phyloP scores from a whole-genome alignment of 2,888 invertebrate genomes.

The Diploptera punctata region DNA sequence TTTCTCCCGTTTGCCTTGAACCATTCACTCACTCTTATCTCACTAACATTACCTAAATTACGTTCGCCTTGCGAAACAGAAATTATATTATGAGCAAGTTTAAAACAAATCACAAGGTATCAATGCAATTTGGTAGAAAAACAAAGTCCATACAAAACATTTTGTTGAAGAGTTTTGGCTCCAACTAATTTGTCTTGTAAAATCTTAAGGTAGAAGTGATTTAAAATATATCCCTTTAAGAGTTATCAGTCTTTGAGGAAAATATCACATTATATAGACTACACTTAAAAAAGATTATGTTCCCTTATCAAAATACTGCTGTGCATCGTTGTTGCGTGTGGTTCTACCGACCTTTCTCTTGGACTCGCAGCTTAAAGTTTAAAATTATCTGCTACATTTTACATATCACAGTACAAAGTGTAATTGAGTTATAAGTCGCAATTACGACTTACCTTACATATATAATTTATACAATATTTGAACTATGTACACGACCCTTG shows the following conservation, averaged over 20 bases:
- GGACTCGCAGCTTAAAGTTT: constrained; percentile 44
- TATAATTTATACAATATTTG: constrained; percentile 47
- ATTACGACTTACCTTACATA: constrained; percentile 33
- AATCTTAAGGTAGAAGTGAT: constrained; percentile 44
- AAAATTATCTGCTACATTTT: constrained; percentile 52
- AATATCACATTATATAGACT: constrained; percentile 56
- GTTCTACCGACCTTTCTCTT: constrained; percentile 45
- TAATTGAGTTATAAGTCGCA: constrained; percentile 40
- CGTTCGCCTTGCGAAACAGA: constrained; percentile 35
- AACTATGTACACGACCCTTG: constrained; percentile 48
- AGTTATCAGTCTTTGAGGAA: constrained; percentile 60
- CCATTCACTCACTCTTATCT: constrained; percentile 42
- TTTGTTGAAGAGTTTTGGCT: constrained; percentile 36
- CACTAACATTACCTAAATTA: constrained; percentile 36
- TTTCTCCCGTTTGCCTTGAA: constrained; percentile 42
- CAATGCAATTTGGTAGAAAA: constrained; percentile 41
- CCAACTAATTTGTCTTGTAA: constrained; percentile 48
- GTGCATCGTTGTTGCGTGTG: constrained; percentile 43
- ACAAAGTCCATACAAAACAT: constrained; percentile 39
- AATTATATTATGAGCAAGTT: constrained; percentile 25
- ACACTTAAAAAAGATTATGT: constrained; percentile 41
- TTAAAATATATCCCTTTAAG: constrained; percentile 43
- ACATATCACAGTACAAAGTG: constrained; percentile 58
- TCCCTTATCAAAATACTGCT: constrained; percentile 44
- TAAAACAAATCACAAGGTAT: constrained; percentile 38